These are phyloP conservation scores for Choreutis nemorana DNA, from an alignment of 2,888 invertebrate genomes.

Conservation along the genomic window DNA sequence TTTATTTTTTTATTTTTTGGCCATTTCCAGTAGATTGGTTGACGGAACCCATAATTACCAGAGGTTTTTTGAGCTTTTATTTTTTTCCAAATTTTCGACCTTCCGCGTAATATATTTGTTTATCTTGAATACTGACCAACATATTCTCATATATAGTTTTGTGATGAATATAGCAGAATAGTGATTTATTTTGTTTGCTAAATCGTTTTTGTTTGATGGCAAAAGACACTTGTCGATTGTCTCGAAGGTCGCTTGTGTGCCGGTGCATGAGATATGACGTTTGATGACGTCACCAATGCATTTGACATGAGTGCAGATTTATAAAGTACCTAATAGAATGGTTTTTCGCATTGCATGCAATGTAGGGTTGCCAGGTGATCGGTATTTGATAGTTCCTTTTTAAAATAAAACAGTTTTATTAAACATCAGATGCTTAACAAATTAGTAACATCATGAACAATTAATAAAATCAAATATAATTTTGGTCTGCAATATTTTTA, in stretches of 20 bases:
- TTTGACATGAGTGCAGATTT: not conserved
- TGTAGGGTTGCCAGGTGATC: too few species aligned
- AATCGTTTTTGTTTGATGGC: too few species aligned
- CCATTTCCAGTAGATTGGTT: constrained; percentile 42
- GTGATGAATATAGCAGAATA: constrained; percentile 7
- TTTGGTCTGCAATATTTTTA: constrained; percentile 3
- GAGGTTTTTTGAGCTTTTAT: constrained; percentile 28
- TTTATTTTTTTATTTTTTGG: constrained; percentile 39
- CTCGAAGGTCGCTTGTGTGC: constrained; percentile 11
- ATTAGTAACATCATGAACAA: too few species aligned
- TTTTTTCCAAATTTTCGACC: constrained; percentile 51
- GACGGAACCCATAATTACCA: constrained; percentile 22
- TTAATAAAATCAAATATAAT: constrained; percentile 1
- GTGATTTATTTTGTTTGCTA: constrained; percentile 11
- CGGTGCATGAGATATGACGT: constrained; percentile 27
- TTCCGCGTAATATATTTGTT: constrained; percentile 59
- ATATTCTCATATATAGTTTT: too few species aligned
- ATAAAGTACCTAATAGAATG: not conserved
- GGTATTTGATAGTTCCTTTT: too few species aligned
- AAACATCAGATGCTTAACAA: too few species aligned
- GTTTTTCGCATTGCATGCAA: constrained; percentile 5
- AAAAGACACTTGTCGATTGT: too few species aligned
- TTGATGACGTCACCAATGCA: not conserved
- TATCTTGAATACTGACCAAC: too few species aligned
- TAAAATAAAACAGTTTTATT: too few species aligned